These are phyloP conservation scores for Conus canariensis DNA, from an alignment of 2,888 invertebrate genomes.

Conservation along the genomic window DNA sequence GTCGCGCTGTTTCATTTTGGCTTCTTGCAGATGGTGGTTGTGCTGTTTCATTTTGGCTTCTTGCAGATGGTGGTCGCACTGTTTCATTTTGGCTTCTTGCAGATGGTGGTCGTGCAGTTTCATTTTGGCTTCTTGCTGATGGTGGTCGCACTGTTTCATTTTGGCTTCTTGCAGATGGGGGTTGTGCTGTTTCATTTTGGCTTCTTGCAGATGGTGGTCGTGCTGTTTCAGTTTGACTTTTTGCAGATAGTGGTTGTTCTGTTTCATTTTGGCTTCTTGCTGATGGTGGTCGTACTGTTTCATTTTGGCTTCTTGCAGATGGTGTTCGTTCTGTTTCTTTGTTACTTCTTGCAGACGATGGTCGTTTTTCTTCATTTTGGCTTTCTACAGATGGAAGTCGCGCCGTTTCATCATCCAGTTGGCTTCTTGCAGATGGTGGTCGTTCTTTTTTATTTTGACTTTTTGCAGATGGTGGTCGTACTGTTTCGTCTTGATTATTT, in stretches of 20 bases:
- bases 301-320: not conserved
- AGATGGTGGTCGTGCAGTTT: not conserved
- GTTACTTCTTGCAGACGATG: not conserved
- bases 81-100: not conserved
- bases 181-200: not conserved
- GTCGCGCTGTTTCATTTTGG: not conserved
- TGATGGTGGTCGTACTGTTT: not conserved
- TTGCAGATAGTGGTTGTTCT: not conserved
- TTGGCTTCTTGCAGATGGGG: not conserved
- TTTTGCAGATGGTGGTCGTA: not conserved
- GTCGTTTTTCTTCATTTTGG: not conserved
- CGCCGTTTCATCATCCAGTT: too few species aligned
- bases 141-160: not conserved
- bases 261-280: not conserved
- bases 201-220: not conserved
- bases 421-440: too few species aligned
- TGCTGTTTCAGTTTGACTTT: not conserved
- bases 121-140: not conserved
- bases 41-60: not conserved
- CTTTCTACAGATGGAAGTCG: not conserved
- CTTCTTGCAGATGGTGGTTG: not conserved
- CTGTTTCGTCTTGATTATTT: not conserved
- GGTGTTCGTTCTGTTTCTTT: not conserved
- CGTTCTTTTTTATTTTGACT: not conserved
- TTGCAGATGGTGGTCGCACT: not conserved